Evolutionary conservation across 2,888 invertebrate genomes (phyloP), one percentile per base, ranked within the genome.

Genomic region (Folsomia manolachei): DNA sequence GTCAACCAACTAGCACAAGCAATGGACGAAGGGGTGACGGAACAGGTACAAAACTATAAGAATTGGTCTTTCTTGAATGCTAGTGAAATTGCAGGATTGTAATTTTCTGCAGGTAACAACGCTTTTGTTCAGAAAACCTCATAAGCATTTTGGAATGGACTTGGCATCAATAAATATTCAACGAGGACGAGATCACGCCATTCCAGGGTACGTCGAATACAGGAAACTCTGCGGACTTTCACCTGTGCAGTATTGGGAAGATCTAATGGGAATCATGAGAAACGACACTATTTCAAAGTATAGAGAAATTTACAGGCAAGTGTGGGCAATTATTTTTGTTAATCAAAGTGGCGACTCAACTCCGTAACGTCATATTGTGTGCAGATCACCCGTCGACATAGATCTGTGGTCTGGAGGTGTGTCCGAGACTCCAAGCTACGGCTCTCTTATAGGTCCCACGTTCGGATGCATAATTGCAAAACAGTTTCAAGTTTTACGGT

Each of bases 141-240:
- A 78, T 75, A 84, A 78, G 65, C 82, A 82, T 72, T 88, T 84
- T 76, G 86, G 86, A 53, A 84, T 85, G 81, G 86, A 86, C 80
- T 81, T 86, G 76, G 85, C 85, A 1, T 84, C 86, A 1, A 83
- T 86, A 74, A 86, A 86, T 78, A 83, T 86, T 70, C 85, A 85
- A 75, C 76, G 86, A 63, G 86, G 83, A 9, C 25, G 70, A 19
- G 86, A 86, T 77, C 86, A 86, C 80, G 86, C 86, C 4, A 83
- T 86, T 1, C 84, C 84, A 1, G 82, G 83, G 2, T 86, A 84
- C 81, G 84, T 84, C 77, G 81, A 82, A 0, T 86, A 80, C 78
- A 79, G 84, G 51, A 81, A 82, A 68, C 74, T 81, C 27, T 84
- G 84, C 76, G 83, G 82, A 4, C 78, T 83, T 56, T 79, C 81